phyloP scores from a whole-genome alignment of 2,113 vertebrate species.

The Tupaia tana region DNA sequence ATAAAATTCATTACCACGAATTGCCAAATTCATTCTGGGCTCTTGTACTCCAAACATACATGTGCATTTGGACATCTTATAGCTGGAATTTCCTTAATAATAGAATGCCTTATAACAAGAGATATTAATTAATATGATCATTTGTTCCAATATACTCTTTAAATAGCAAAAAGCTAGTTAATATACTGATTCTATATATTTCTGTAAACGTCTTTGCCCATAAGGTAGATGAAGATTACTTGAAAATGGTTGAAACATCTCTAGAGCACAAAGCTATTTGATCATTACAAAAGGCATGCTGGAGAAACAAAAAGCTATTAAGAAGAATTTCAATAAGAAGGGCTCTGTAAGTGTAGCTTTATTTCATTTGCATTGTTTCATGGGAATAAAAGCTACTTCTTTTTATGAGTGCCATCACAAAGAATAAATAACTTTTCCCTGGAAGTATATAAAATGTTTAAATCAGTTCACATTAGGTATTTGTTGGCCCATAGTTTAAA shows the following conservation, averaged over 20 bases:
- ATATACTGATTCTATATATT: conserved; percentile 61
- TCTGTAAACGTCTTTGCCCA: conserved; percentile 70
- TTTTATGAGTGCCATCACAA: conserved; percentile 74
- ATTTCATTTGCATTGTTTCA: conserved; percentile 78
- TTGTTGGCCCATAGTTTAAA: not conserved
- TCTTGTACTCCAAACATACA: not conserved
- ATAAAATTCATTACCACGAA: not conserved
- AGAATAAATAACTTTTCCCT: conserved; percentile 71
- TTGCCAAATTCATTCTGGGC: not conserved
- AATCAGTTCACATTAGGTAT: conserved; percentile 3
- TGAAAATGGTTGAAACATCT: conserved; percentile 69
- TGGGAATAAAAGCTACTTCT: conserved; percentile 77
- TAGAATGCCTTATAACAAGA: conserved; percentile 21
- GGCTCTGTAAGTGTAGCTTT: conserved; percentile 68
- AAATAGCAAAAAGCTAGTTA: conserved; percentile 52
- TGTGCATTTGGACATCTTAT: conserved; percentile 33
- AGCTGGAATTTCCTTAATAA: conserved; percentile 61
- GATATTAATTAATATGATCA: conserved; percentile 42
- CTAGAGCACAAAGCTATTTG: conserved; percentile 72
- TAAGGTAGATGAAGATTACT: conserved; percentile 78
- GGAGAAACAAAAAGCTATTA: conserved; percentile 64
- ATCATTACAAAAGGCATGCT: conserved; percentile 78
- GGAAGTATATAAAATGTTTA: conserved; percentile 23
- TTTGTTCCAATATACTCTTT: conserved; percentile 9
- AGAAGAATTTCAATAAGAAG: conserved; percentile 73